phyloP scores from a whole-genome alignment of 2,888 invertebrate species.

The Eupithecia inturbata region DNA sequence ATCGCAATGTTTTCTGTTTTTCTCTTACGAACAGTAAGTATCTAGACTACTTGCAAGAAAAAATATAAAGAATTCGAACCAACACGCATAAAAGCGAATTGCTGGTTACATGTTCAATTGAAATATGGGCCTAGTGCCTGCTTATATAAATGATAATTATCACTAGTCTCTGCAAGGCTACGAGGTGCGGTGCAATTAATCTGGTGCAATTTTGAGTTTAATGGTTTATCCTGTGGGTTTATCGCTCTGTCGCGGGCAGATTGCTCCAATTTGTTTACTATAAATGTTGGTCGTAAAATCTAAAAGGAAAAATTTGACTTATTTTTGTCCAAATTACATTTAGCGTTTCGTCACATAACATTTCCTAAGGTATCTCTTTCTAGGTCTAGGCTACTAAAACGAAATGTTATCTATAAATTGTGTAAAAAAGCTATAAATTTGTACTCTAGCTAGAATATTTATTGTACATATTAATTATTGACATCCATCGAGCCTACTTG shows the following conservation, averaged over 20 bases:
- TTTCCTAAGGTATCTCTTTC: neutral
- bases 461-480: neutral
- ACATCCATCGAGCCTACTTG: too few relatives aligned
- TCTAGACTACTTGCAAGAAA: neutral
- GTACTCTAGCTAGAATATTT: neutral
- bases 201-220: slow-evolving; percentile 50
- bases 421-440: neutral
- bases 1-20: neutral
- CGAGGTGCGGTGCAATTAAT: slow-evolving; percentile 44
- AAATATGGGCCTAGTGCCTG: neutral
- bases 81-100: neutral
- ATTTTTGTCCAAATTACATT: slow-evolving; percentile 17
- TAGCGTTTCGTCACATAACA: neutral
- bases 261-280: slow-evolving; percentile 76
- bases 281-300: slow-evolving; percentile 68
- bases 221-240: too few relatives aligned
- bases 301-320: slow-evolving; percentile 51
- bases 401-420: neutral
- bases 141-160: neutral
- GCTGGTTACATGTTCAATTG: neutral
- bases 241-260: slow-evolving; percentile 64
- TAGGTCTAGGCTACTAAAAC: neutral
- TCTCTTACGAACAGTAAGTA: neutral
- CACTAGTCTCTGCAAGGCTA: neutral
- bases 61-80: neutral